phyloP scores from a whole-genome alignment of 1,140 invertebrate species.

The Tetramorium parvispinum region DNA sequence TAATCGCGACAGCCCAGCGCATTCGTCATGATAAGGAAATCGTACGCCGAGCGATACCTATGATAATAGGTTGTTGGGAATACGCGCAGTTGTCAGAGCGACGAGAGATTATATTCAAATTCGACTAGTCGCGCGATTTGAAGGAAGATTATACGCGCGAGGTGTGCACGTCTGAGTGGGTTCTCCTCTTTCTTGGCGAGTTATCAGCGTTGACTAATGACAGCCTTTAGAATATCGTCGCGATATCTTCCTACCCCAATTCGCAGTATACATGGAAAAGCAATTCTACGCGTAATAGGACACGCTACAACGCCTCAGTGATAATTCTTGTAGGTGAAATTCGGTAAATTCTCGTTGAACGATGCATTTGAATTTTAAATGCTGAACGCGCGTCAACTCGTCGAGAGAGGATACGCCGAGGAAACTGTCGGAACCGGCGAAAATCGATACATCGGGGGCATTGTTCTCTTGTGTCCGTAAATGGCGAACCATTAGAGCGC shows the following conservation, averaged over 20 bases:
- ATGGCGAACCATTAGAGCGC: constrained; percentile 61
- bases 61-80: constrained; percentile 39
- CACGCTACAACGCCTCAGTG: background rate
- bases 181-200: background rate
- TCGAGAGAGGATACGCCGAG: background rate
- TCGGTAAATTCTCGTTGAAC: constrained; percentile 7
- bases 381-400: constrained; percentile 8
- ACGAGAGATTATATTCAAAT: constrained; percentile 46
- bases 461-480: constrained; percentile 57
- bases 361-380: constrained; percentile 58
- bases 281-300: background rate
- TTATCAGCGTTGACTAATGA: constrained; percentile 46
- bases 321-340: background rate
- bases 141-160: background rate
- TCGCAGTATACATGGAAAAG: background rate
- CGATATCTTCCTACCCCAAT: background rate
- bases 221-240: background rate
- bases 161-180: background rate
- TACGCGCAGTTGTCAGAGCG: constrained; percentile 6
- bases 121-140: constrained; percentile 9
- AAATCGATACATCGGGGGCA: constrained; percentile 70
- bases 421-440: constrained; percentile 33
- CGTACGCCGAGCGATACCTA: constrained; percentile 14
- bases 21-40: constrained; percentile 61
- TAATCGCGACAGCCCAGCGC: constrained; percentile 63